Evolutionary conservation across 2,888 invertebrate species (phyloP).

Genomic region (Opisthograptis luteolata): DNA sequence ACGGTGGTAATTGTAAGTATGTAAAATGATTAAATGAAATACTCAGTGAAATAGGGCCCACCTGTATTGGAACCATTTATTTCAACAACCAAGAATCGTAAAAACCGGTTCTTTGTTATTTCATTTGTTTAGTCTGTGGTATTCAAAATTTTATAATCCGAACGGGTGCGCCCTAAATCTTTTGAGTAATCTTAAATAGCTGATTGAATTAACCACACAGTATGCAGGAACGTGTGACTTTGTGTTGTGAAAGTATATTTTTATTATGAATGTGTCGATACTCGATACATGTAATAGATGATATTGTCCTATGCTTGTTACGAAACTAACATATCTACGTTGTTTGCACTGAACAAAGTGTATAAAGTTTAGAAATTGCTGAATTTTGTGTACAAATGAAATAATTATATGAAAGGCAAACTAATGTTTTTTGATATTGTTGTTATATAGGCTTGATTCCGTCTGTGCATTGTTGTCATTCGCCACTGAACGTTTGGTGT

Average conservation of each 20-base stretch:
- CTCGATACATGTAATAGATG: neutral
- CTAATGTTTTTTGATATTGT: slow-evolving; percentile 20
- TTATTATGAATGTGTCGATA: slow-evolving; percentile 7
- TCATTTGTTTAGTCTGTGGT: too few relatives aligned
- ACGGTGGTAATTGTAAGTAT: neutral
- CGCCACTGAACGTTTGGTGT: neutral
- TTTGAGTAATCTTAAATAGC: too few relatives aligned
- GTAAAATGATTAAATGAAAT: too few relatives aligned
- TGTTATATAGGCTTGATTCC: slow-evolving; percentile 17
- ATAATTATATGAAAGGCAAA: neutral
- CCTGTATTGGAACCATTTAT: too few relatives aligned
- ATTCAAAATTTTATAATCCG: too few relatives aligned
- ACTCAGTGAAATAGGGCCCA: too few relatives aligned
- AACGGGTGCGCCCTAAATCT: too few relatives aligned
- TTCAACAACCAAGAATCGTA: too few relatives aligned
- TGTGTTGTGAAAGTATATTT: slow-evolving; percentile 2
- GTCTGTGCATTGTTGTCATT: slow-evolving; percentile 21
- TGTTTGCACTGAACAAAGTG: slow-evolving; percentile 14
- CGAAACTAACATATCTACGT: slow-evolving; percentile 26
- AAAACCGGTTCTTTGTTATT: too few relatives aligned
- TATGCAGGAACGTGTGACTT: neutral
- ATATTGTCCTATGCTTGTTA: slow-evolving; percentile 17
- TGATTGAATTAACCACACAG: neutral
- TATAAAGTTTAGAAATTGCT: slow-evolving; percentile 7
- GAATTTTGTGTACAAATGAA: slow-evolving; percentile 13